phyloP scores from a whole-genome alignment of 2,797 vertebrate species.

The Lepilemur septentrionalis region DNA sequence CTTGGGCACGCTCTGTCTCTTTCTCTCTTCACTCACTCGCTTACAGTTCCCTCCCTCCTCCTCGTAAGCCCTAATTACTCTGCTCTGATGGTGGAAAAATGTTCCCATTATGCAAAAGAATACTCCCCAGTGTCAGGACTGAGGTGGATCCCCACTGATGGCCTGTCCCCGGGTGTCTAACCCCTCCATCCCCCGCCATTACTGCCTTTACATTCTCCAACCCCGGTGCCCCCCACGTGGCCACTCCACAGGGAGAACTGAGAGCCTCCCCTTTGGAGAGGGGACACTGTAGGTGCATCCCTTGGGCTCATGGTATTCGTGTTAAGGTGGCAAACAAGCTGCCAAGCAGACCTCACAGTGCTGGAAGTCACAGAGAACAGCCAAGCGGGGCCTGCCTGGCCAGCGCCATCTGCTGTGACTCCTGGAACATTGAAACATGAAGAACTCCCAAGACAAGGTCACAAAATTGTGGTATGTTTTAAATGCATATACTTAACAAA shows the following conservation, averaged over 20 bases:
- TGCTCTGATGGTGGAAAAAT: background rate
- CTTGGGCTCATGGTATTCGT: background rate
- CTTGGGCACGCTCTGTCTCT: background rate
- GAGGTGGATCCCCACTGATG: background rate
- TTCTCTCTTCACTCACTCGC: background rate
- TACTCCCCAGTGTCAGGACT: background rate
- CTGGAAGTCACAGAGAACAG: background rate
- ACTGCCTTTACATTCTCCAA: background rate
- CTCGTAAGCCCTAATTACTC: background rate
- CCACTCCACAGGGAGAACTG: background rate
- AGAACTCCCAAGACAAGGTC: background rate
- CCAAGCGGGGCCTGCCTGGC: background rate
- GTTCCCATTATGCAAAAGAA: background rate
- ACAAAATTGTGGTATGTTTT: background rate
- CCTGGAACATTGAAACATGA: background rate
- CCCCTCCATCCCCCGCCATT: no score
- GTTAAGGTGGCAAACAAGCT: background rate
- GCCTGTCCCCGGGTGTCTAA: background rate
- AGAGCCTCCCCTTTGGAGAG: background rate
- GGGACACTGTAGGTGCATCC: background rate
- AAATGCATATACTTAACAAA: background rate
- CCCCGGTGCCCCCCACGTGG: fast-evolving
- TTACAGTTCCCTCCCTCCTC: background rate
- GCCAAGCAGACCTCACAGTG: background rate
- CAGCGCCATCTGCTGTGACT: background rate